Conservation (phyloP, 2,888 invertebrate genomes). For the Cataglyphis altisquamis region DNA sequence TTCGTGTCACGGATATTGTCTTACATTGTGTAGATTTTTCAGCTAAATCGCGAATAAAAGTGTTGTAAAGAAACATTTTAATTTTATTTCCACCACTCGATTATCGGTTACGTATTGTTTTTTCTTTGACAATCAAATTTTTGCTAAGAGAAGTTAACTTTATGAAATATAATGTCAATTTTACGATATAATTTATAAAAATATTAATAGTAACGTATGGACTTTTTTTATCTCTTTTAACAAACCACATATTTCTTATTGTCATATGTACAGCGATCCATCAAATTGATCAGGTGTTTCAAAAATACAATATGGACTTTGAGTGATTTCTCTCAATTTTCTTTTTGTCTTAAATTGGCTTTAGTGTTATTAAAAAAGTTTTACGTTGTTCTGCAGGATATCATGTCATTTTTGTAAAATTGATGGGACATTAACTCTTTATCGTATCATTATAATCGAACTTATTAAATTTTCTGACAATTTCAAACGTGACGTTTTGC, state of each 20-base stretch:
- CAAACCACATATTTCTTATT: neutral
- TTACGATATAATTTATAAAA: neutral
- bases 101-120: neutral
- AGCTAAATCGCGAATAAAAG: neutral
- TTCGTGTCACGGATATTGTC: neutral
- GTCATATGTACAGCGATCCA: neutral
- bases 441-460: slow-evolving; percentile 3
- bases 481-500: neutral
- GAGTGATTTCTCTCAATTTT: neutral
- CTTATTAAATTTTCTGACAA: neutral
- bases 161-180: neutral
- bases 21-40: neutral
- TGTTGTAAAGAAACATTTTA: neutral
- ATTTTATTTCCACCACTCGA: neutral
- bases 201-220: neutral
- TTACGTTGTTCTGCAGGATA: neutral
- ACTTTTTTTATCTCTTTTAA: neutral
- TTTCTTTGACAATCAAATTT: neutral
- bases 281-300: slow-evolving; percentile 6
- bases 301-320: slow-evolving; percentile 4
- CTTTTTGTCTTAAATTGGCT: neutral
- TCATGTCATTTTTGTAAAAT: neutral
- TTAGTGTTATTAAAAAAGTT: slow-evolving; percentile 7
- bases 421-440: neutral
- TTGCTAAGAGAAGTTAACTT: neutral